Conservation (phyloP, 2,113 vertebrate genomes). For the Phrynosoma blainvillii region DNA sequence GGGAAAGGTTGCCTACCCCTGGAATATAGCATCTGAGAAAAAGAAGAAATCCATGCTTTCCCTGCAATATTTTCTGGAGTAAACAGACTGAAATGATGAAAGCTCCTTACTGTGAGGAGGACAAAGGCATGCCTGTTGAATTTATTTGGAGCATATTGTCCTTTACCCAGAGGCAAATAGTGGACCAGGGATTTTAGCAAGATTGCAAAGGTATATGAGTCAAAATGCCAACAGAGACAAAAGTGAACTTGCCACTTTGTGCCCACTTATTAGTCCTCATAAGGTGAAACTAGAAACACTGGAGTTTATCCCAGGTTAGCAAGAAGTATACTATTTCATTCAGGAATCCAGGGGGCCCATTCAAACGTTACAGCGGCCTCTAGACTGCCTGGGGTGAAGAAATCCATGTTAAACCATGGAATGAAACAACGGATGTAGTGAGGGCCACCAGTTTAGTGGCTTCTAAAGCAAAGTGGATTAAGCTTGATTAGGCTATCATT, state of each 20-base stretch:
- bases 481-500: not conserved
- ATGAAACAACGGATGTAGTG: not conserved
- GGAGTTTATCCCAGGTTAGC: no score
- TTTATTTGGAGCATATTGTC: constrained; percentile 5
- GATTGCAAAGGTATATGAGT: constrained; percentile 19
- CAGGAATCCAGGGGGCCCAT: not conserved
- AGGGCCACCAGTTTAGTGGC: not conserved
- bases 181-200: not conserved
- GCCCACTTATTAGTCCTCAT: not conserved
- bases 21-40: not conserved
- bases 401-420: not conserved
- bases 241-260: constrained; percentile 1
- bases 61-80: not conserved
- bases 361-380: not conserved
- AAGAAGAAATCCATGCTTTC: not conserved
- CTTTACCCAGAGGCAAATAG: not conserved
- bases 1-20: no score
- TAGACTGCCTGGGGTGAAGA: not conserved
- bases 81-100: not conserved
- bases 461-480: not conserved
- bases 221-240: not conserved
- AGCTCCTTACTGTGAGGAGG: not conserved
- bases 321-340: not conserved
- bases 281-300: not conserved
- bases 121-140: constrained; percentile 2